Evolutionary conservation across 2,888 invertebrate genomes (phyloP).

Genomic region (Zaprionus lineosus): DNA sequence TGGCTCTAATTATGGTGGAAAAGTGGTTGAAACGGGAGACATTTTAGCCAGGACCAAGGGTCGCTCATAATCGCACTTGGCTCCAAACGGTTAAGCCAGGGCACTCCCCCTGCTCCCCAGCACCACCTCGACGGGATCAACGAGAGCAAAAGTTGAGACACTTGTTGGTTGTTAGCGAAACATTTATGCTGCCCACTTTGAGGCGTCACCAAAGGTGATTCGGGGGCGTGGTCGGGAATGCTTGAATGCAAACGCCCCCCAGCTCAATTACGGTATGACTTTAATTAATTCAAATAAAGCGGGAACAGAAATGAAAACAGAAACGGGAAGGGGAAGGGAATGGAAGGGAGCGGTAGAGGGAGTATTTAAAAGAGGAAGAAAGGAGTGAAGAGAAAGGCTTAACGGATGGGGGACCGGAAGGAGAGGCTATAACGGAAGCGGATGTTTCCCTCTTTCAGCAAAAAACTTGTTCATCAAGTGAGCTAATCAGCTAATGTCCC

Average conservation of each 20-base stretch:
- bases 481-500: no score
- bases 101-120: no score
- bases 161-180: constrained; percentile 60
- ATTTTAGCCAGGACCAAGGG: constrained; percentile 60
- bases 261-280: constrained; percentile 11
- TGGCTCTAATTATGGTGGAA: constrained; percentile 75
- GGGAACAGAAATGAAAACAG: no score
- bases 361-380: no score
- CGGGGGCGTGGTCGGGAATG: constrained; percentile 9
- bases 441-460: no score
- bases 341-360: no score
- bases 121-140: no score
- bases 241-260: constrained; percentile 18
- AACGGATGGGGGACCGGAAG: no score
- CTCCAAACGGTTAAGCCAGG: constrained; percentile 17
- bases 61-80: constrained; percentile 50
- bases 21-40: constrained; percentile 77
- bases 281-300: constrained; percentile 55
- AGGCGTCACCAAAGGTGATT: constrained; percentile 19
- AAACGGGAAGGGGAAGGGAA: no score
- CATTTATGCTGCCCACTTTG: constrained; percentile 38
- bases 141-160: constrained; percentile 65
- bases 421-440: no score
- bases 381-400: no score
- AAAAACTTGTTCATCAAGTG: no score